A percentile compares a stretch with the other conserved stretches of the same genome.
These are phyloP conservation scores for Temnothorax rugatulus DNA, from an alignment of 2,888 invertebrate genomes.

Conservation along the genomic window DNA sequence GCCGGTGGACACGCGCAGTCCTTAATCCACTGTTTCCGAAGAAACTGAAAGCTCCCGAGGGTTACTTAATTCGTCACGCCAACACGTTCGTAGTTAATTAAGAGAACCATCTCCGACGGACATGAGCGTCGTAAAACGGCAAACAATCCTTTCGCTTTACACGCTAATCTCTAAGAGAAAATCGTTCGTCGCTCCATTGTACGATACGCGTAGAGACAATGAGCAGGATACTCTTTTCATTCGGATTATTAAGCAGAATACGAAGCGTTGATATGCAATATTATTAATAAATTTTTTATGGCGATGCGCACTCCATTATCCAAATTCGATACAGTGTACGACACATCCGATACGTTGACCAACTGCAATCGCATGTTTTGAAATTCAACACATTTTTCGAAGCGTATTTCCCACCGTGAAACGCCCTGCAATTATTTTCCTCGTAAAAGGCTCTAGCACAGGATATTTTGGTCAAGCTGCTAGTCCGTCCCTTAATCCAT, in stretches of 20 bases:
- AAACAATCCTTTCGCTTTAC: slow-evolving; percentile 29
- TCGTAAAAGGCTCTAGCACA: slow-evolving; percentile 56
- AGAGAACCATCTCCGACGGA: slow-evolving; percentile 25
- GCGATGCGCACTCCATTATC: not conserved
- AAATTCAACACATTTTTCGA: not conserved
- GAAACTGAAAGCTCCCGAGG: slow-evolving; percentile 62
- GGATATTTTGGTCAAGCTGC: slow-evolving; percentile 62
- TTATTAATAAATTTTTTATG: not conserved
- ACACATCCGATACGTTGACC: slow-evolving; percentile 47
- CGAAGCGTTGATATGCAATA: not conserved
- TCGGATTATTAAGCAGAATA: slow-evolving; percentile 49
- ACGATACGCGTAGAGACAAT: slow-evolving; percentile 37
- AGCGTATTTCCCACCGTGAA: not conserved
- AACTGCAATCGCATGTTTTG: not conserved
- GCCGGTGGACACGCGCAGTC: slow-evolving; percentile 89
- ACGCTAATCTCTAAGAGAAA: slow-evolving; percentile 40
- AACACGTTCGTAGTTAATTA: not conserved
- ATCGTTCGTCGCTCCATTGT: slow-evolving; percentile 51
- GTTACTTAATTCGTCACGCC: not conserved
- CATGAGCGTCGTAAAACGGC: slow-evolving; percentile 32
- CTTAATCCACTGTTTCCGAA: slow-evolving; percentile 77
- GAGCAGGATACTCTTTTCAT: slow-evolving; percentile 54
- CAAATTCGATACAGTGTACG: not conserved
- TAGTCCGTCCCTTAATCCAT: slow-evolving; percentile 71
- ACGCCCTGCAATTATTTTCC: not conserved